phyloP scores from a whole-genome alignment of 92 coral and sea anemone genomes.

The Metridium senile region DNA sequence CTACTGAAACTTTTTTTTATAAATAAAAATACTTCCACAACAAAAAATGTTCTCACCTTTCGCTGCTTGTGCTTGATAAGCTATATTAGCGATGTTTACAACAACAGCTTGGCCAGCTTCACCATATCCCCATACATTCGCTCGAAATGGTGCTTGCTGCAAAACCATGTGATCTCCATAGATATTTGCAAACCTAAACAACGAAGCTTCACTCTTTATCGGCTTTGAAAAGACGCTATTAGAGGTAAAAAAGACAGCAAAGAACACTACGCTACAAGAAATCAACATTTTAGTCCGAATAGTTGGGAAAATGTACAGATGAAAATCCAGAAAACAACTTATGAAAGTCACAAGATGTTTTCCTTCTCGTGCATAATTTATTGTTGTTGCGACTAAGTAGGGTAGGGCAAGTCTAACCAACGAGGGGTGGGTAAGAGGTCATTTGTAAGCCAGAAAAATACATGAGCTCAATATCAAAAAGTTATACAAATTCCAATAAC shows the following conservation, averaged over 20 bases:
- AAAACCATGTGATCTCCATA: constrained; percentile 97
- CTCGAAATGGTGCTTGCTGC: constrained; percentile 79
- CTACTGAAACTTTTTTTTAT: no score
- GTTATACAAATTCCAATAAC: no score
- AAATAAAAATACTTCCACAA: no score
- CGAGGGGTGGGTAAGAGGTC: no score
- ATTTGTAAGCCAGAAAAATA: no score
- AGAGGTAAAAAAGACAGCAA: neutral
- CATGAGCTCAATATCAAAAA: no score
- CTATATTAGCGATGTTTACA: constrained; percentile 38
- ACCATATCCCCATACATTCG: constrained; percentile 94
- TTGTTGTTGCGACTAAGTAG: neutral
- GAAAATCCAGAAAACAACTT: neutral
- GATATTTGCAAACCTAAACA: constrained; percentile 88
- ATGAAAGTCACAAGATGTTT: constrained; percentile 4
- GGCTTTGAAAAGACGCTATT: neutral
- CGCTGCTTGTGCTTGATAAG: constrained; percentile 47
- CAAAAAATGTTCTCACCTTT: constrained; percentile 30
- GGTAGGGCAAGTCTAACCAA: neutral
- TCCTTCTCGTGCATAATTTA: no score
- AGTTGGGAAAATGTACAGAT: neutral
- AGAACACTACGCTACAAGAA: neutral
- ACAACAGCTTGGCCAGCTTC: constrained; percentile 78
- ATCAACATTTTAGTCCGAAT: neutral
- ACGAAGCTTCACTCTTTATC: neutral